Base-by-base conservation (phyloP, 2,888 invertebrate species). In the Conchocele bisecta region DNA sequence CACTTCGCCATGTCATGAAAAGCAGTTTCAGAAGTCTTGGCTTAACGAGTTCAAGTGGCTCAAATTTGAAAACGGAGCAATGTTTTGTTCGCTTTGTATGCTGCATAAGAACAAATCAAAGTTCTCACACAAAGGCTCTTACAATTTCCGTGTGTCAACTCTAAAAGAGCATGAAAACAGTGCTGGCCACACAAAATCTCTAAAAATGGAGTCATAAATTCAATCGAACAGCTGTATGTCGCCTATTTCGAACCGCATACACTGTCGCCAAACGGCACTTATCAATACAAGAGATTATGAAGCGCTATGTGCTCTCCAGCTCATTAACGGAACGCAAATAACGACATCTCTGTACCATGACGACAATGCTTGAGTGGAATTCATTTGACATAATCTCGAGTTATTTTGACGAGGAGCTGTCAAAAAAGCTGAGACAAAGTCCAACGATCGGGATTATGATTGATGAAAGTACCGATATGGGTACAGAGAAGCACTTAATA, bases 401-500 rank as follows among this genome's bases (percentile, higher is more conserved):
- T 28, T 17, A 35, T 53, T 28, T 65, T 26, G 65, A 63, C 22
- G 51, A 54, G n/a, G 9, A 26, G 3, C 64, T 64, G 2, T 28
- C 48, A 28, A 31, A 54, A 31, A 54, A 42, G 28, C 54, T 64
- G 46, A 64, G 64, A 56, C 9, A 56, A 24, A 64, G 64, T 31
- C 64, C 64, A 1, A 48, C 48, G 15, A n/a, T 64, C 15, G 63
- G 63, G 26, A n/a, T 63, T 1, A 63, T 63, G 63, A 51, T 63
- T 20, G 63, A 63, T 54, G 63, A 54, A 35, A 67, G 67, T 46
- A 67, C 59, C 22, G 67, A 67, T 63, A 33, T 54, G 31, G 26
- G 53, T 42, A 37, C 46, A 39, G 67, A 67, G 31, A 67, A 66
- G 37, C 66, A 66, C 48, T 58, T 66, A 29, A 67, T 60, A 44